phyloP scores from a whole-genome alignment of 2,888 invertebrate genomes.

The Caenorhabditis virilis region DNA sequence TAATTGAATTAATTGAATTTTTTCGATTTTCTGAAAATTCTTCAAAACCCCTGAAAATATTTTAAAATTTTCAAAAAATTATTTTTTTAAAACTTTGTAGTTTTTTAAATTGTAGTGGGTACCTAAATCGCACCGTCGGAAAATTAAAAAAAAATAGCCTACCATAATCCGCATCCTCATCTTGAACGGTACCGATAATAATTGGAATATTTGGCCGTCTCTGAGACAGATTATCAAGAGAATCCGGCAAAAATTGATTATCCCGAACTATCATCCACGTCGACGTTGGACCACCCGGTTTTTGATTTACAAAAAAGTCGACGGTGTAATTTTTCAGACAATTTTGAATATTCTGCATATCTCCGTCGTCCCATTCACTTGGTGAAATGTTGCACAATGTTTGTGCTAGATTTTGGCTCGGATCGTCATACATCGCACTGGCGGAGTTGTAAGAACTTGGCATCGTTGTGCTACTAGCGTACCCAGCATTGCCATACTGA shows the following conservation, averaged over 20 bases:
- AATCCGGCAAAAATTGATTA: constrained; percentile 49
- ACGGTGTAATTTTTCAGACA: constrained; percentile 55
- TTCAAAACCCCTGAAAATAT: no score
- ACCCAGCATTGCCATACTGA: constrained; percentile 30
- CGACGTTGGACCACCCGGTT: constrained; percentile 31
- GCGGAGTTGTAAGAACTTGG: constrained; percentile 23
- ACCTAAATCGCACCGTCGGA: no score
- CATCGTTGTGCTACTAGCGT: constrained; percentile 7
- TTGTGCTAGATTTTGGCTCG: constrained; percentile 40
- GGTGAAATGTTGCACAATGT: constrained; percentile 50
- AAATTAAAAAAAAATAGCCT: no score
- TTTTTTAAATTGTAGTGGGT: no score
- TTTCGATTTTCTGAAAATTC: background rate
- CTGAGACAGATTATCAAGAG: constrained; percentile 35
- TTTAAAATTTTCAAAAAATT: no score
- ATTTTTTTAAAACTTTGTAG: no score
- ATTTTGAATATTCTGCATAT: constrained; percentile 37
- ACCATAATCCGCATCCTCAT: constrained; percentile 58
- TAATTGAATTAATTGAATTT: no score
- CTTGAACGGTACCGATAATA: constrained; percentile 58
- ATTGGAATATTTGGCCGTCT: constrained; percentile 51
- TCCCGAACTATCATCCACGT: constrained; percentile 59
- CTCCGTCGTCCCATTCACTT: constrained; percentile 41
- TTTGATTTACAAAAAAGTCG: constrained; percentile 49
- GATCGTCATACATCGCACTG: constrained; percentile 31